phyloP scores from a whole-genome alignment of 2,113 vertebrate genomes.

The Rostratula benghalensis region DNA sequence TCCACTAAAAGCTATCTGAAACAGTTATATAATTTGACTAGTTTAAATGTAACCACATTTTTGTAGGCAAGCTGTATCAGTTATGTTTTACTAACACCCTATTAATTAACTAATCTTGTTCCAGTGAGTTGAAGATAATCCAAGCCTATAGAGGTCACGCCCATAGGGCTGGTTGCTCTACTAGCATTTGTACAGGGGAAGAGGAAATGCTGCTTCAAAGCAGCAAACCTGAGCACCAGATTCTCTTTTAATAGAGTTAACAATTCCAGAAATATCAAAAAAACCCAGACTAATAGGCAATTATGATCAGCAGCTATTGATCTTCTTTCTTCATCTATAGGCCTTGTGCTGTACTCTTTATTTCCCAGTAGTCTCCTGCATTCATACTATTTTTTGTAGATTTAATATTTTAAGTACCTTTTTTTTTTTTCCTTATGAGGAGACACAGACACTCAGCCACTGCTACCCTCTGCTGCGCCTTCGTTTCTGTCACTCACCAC shows the following conservation, averaged over 20 bases:
- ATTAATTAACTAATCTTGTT: not conserved
- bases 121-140: constrained; percentile 2
- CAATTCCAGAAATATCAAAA: not conserved
- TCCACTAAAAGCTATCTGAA: not conserved
- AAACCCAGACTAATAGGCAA: not conserved
- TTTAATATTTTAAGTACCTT: not conserved
- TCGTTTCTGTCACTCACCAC: not conserved
- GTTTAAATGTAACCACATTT: constrained; percentile 10
- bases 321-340: not conserved
- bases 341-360: not conserved
- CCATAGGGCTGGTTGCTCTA: not conserved
- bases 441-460: not conserved
- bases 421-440: not conserved
- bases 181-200: not conserved
- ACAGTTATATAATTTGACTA: constrained; percentile 33
- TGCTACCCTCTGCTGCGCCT: not conserved
- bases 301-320: not conserved
- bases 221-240: not conserved
- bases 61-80: not conserved
- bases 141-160: not conserved
- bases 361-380: not conserved
- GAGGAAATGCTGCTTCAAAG: constrained; percentile 22
- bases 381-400: not conserved
- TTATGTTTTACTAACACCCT: constrained; percentile 11
- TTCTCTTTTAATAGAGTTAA: not conserved